A percentile compares a stretch with the other conserved stretches of the same genome.
Conservation (phyloP, 2,888 invertebrate genomes). For the Andrena haemorrhoa region DNA sequence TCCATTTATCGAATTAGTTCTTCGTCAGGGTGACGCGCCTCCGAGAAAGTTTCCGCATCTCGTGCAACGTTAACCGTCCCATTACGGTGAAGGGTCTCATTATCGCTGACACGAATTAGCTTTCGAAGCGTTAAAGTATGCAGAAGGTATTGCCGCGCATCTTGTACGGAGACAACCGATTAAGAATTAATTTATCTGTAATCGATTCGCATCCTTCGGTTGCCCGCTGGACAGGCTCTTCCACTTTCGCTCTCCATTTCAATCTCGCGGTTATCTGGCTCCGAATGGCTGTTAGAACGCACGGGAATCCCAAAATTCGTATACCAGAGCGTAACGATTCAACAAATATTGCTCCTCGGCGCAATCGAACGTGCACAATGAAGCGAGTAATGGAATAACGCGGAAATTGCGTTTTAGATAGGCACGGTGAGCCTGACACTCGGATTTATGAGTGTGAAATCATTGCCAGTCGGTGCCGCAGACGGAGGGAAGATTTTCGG, state of each 20-base stretch:
- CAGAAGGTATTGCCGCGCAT: slow-evolving; percentile 32
- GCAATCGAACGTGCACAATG: slow-evolving; percentile 39
- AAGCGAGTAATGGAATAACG: slow-evolving; percentile 51
- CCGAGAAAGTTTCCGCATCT: slow-evolving; percentile 40
- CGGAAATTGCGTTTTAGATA: slow-evolving; percentile 56
- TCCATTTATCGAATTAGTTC: slow-evolving; percentile 32
- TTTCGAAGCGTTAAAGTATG: slow-evolving; percentile 62
- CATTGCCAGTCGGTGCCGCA: slow-evolving; percentile 44
- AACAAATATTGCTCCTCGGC: background rate
- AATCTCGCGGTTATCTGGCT: background rate
- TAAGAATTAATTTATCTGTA: slow-evolving; percentile 56
- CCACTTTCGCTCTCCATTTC: too few relatives aligned
- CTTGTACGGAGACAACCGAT: slow-evolving; percentile 42
- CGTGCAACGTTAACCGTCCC: slow-evolving; percentile 35
- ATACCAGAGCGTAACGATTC: background rate
- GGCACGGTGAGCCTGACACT: slow-evolving; percentile 58
- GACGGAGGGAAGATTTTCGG: slow-evolving; percentile 61
- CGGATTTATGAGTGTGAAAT: slow-evolving; percentile 66
- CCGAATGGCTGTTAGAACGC: background rate
- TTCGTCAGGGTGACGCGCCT: background rate
- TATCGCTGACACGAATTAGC: slow-evolving; percentile 64
- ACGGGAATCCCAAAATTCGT: background rate
- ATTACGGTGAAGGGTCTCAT: slow-evolving; percentile 57
- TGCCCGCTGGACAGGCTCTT: slow-evolving; percentile 17
- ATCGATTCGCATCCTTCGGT: slow-evolving; percentile 53